phyloP scores from a whole-genome alignment of 1,140 invertebrate species.

The Oryctes rhinoceros region DNA sequence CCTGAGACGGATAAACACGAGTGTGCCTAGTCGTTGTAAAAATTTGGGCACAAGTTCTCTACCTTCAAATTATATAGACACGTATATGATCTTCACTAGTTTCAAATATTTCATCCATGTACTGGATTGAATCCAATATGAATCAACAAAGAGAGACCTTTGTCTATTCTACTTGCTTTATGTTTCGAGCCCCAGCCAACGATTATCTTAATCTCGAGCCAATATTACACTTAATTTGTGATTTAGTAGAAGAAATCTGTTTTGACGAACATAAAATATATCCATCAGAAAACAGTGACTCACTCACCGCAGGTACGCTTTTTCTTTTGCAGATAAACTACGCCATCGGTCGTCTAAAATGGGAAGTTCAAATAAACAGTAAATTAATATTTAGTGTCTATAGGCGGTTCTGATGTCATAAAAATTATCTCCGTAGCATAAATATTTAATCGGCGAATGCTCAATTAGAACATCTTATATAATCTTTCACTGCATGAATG shows the following conservation, averaged over 20 bases:
- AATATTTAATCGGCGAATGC: neutral
- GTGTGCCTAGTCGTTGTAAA: no score
- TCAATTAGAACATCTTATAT: slow-evolving; percentile 1
- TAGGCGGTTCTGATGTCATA: slow-evolving; percentile 8
- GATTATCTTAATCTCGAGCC: neutral
- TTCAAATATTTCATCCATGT: no score
- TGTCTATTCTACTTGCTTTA: no score
- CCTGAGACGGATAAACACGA: no score
- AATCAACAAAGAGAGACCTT: no score
- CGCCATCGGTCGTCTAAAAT: slow-evolving; percentile 2
- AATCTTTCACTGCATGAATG: slow-evolving; percentile 21
- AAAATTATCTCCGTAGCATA: slow-evolving; percentile 3
- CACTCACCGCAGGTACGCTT: neutral
- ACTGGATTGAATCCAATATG: no score
- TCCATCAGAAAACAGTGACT: slow-evolving; percentile 13
- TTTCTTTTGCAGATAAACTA: slow-evolving; percentile 5
- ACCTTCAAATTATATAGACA: no score
- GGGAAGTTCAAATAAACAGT: slow-evolving; percentile 19
- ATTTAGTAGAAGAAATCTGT: neutral
- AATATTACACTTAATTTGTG: neutral
- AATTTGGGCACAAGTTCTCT: no score
- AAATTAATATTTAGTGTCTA: slow-evolving; percentile 22
- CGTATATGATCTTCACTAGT: no score
- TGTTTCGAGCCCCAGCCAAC: no score
- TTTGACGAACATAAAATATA: neutral